Conservation (phyloP, 2,113 vertebrate genomes). For the Gavia stellata region DNA sequence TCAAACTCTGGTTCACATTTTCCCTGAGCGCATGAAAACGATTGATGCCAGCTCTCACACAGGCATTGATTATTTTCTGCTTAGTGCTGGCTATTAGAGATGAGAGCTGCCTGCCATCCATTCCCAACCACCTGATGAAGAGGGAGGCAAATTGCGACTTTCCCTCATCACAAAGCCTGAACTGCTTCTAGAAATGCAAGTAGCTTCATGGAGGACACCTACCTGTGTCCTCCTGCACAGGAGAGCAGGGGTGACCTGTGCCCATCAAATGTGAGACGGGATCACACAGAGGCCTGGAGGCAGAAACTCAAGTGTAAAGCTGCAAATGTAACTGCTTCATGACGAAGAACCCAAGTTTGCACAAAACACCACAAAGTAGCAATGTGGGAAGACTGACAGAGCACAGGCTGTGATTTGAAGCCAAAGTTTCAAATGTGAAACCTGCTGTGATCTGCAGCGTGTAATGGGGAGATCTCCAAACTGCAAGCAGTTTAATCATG, state of each 20-base stretch:
- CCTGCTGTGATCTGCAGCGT: not conserved
- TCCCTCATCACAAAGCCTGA: not conserved
- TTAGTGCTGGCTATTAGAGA: not conserved
- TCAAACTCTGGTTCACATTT: not conserved
- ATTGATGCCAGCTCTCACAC: not conserved
- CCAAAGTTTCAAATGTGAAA: not conserved
- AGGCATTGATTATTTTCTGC: not conserved
- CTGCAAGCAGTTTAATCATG: not conserved
- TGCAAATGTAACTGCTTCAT: not conserved
- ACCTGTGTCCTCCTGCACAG: not conserved
- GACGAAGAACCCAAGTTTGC: not conserved
- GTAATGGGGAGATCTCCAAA: not conserved
- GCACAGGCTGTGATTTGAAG: not conserved
- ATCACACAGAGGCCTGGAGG: not conserved
- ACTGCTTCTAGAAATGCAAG: not conserved
- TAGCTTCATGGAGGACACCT: not conserved
- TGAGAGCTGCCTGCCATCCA: not conserved
- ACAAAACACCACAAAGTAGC: not conserved
- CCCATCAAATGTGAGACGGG: not conserved
- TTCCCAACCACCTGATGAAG: not conserved
- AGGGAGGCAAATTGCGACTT: not conserved
- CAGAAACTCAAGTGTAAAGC: not conserved
- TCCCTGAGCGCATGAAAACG: not conserved
- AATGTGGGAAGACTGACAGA: not conserved
- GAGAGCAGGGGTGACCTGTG: not conserved